Conservation (phyloP, 2,888 invertebrate genomes). For the Leptopilina drosophilae region DNA sequence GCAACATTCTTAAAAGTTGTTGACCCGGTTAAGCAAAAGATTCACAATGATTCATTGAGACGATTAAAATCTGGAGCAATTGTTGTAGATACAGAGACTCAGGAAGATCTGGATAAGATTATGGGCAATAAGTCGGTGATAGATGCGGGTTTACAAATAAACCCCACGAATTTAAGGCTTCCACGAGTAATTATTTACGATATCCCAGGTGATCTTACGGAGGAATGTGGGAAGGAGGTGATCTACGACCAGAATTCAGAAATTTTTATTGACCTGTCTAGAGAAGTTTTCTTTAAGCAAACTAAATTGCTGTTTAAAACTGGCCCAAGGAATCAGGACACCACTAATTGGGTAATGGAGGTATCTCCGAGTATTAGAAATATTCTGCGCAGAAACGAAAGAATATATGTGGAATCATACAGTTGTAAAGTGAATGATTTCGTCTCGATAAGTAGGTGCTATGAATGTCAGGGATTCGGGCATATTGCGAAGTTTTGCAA, state of each 20-base stretch:
- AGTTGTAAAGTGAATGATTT: neutral
- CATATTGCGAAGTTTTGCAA: neutral
- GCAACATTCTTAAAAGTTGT: neutral
- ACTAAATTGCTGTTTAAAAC: neutral
- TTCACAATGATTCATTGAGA: neutral
- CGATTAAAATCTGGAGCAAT: too few species aligned
- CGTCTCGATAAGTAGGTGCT: neutral
- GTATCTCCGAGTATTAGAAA: neutral
- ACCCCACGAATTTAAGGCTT: too few species aligned
- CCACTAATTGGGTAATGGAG: neutral
- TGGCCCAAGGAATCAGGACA: neutral
- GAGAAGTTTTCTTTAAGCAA: neutral
- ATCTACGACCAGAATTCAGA: slow-evolving; percentile 35
- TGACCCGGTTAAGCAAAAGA: neutral
- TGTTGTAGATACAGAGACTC: neutral
- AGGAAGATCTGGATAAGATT: neutral
- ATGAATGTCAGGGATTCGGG: neutral
- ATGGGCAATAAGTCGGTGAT: neutral
- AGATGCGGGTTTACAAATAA: neutral
- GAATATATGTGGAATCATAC: neutral
- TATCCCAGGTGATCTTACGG: neutral
- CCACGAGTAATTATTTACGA: neutral
- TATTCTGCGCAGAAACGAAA: neutral
- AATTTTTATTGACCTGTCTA: neutral
- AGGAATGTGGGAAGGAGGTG: neutral